Evolutionary conservation across 1,140 invertebrate genomes (phyloP), one percentile per base, ranked within the genome.

Genomic region (Drosophila arizonae): DNA sequence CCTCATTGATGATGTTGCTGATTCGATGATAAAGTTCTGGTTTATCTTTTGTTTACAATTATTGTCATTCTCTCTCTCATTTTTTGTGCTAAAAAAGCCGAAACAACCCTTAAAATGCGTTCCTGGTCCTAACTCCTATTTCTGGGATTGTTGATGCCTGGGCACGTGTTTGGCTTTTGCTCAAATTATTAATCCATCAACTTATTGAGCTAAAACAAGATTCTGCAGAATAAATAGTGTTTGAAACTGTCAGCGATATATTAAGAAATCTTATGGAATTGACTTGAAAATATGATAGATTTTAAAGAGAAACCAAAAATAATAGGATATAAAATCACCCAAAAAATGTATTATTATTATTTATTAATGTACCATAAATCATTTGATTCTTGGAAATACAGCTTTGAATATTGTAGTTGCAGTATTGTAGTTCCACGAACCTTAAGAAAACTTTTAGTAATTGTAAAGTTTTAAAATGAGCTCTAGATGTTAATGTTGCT

Each of bases 21-120:
- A 65, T 67, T 58, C 41, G 72, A 54, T 70, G 60, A 74, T 70
- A 74, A 70, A 52, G 58, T 63, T 64, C 62, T 57, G 66, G 54
- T 74, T 74, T 74, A 71, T 76, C 76, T 76, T 26, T 76, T 78
- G 72, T 77, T 75, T 70, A 70, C 65, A 74, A 77, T 70, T 74
- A 66, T 74, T 65, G 66, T 61, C 52, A 56, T 64, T 46, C 43
- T 46, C n/a, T 46, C 58, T 15, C 36, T 71, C 17, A 17, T 56
- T 63, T 64, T 45, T 63, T 54, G 21, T 26, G 30, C 17, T 60
- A 60, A 52, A 69, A 45, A 51, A 51, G 43, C 21, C 26, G 48
- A 30, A 65, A 51, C 76, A 66, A 76, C 76, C 76, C 76, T 43
- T 48, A 54, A 45, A 61, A 39, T 15, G 11, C 24, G 24, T 21